Evolutionary conservation across 2,113 vertebrate species (phyloP).

Genomic region (Muscicapa adusta): DNA sequence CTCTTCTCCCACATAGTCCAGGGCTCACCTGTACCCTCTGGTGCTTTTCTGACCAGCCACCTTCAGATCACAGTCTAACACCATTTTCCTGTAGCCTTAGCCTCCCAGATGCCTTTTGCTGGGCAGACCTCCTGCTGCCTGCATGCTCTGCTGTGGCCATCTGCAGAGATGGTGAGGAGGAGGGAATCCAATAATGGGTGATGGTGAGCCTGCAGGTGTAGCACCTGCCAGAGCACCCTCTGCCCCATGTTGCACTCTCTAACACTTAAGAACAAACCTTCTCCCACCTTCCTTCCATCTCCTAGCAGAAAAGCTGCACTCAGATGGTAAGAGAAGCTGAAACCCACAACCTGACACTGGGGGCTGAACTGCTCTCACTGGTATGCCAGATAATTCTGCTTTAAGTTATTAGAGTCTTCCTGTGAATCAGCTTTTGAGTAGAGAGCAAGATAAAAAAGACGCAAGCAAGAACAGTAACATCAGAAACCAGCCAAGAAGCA

Average conservation of each 20-base stretch:
- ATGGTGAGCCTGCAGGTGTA: background rate
- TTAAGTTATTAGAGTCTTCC: background rate
- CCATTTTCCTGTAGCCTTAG: background rate
- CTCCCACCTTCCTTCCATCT: background rate
- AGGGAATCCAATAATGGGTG: background rate
- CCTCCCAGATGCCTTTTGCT: background rate
- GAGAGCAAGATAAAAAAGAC: background rate
- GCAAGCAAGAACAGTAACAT: background rate
- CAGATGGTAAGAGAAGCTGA: background rate
- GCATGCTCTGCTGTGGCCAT: fast-evolving
- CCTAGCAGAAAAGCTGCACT: background rate
- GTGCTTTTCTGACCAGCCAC: background rate
- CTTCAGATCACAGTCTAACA: background rate
- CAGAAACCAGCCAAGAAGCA: background rate
- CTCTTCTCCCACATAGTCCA: background rate
- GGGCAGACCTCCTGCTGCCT: background rate
- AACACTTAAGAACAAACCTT: background rate
- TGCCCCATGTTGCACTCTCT: fast-evolving
- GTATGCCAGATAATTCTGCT: background rate
- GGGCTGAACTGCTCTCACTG: background rate
- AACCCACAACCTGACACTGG: background rate
- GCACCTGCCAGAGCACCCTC: background rate
- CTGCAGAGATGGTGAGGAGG: background rate
- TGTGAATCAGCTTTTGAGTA: background rate
- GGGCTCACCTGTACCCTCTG: background rate